A percentile compares a stretch with the other conserved stretches of the same genome.
Conservation (phyloP, 2,888 invertebrate species). For the Platycheirus albimanus region DNA sequence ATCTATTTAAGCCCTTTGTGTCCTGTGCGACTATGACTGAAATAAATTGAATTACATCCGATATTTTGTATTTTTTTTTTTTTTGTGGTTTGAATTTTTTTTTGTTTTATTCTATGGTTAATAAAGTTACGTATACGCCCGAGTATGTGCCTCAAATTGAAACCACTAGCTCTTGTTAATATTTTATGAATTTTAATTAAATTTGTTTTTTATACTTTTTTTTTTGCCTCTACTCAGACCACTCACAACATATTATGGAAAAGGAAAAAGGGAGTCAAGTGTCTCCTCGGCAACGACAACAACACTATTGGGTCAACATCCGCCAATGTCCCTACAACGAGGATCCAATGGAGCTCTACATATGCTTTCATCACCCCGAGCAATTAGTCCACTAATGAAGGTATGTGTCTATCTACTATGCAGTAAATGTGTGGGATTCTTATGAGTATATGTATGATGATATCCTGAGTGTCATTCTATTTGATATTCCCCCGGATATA, state of each 20-base stretch:
- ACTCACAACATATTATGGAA: conserved; percentile 86
- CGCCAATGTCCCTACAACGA: conserved; percentile 79
- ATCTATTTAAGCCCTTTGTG: conserved; percentile 8
- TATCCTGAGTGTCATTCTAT: conserved; percentile 16
- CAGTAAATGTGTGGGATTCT: not conserved
- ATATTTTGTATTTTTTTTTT: not conserved
- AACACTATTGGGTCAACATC: conserved; percentile 85
- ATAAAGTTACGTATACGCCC: conserved; percentile 55
- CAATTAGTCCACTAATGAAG: conserved; percentile 82
- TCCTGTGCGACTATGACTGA: not conserved
- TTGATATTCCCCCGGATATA: conserved; percentile 27
- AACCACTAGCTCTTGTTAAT: conserved; percentile 3
- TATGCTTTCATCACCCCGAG: conserved; percentile 80
- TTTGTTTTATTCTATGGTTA: not conserved
- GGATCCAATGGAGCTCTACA: conserved; percentile 82
- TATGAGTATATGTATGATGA: not conserved
- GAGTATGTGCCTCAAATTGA: conserved; percentile 5
- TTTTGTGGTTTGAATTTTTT: conserved; percentile 9
- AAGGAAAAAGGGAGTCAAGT: conserved; percentile 88
- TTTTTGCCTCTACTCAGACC: conserved; percentile 84
- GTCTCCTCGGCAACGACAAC: conserved; percentile 92
- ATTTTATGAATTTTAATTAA: conserved; percentile 42
- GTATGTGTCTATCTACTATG: conserved; percentile 74
- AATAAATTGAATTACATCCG: conserved; percentile 31
- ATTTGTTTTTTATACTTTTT: conserved; percentile 29